Percentiles rank a stretch among this genome's conserved stretches.
Evolutionary conservation across 2,888 invertebrate species (phyloP).

Genomic region (Zaprionus lineosus): DNA sequence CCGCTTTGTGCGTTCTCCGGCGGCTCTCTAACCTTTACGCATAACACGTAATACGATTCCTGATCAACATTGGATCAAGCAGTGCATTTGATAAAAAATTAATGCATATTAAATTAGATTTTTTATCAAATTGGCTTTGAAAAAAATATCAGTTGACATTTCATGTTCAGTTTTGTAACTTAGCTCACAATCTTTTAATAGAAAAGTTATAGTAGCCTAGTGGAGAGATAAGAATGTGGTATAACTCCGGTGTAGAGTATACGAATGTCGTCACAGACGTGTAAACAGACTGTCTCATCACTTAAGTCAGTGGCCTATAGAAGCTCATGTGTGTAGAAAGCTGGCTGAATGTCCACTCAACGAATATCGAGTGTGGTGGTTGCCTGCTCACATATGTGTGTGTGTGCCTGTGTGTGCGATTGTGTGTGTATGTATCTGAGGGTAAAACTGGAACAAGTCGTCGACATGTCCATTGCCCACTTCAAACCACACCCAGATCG

Average conservation of each 20-base stretch:
- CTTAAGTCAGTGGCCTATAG: conserved; percentile 32
- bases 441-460: conserved; percentile 68
- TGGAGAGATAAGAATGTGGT: no score
- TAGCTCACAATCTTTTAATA: no score
- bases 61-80: conserved; percentile 4
- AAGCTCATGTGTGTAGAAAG: conserved; percentile 55
- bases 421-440: conserved; percentile 13
- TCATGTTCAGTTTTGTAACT: no score
- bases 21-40: conserved; percentile 22
- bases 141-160: no score
- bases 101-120: no score
- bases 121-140: no score
- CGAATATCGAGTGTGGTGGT: conserved; percentile 23
- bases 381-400: background rate
- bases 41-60: conserved; percentile 1
- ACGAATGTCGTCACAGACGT: conserved; percentile 17
- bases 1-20: conserved; percentile 26
- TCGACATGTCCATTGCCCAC: conserved; percentile 25
- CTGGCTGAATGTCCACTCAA: conserved; percentile 62
- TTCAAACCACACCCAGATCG: conserved; percentile 36
- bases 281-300: conserved; percentile 4
- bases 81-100: no score
- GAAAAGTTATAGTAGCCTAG: no score
- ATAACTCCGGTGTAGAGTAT: conserved; percentile 27
- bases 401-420: conserved; percentile 6